phyloP scores from a whole-genome alignment of 2,113 vertebrate genomes.

The Condylura cristata region DNA sequence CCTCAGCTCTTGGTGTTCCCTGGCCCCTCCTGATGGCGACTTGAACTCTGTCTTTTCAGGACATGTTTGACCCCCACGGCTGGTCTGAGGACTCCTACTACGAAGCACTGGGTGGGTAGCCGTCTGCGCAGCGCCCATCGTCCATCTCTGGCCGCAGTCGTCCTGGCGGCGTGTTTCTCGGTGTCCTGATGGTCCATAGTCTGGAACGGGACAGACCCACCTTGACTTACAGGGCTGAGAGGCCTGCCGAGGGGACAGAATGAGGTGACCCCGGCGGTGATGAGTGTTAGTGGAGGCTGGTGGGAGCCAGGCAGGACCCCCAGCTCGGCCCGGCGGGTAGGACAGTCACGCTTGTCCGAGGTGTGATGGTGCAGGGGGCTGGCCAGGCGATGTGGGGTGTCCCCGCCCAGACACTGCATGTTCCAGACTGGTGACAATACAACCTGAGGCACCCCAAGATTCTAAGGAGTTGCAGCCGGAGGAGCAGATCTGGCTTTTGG shows the following conservation, averaged over 20 bases:
- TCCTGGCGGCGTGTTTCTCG: not conserved
- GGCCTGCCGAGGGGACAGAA: too few relatives aligned
- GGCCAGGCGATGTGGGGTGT: too few relatives aligned
- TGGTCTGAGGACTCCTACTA: constrained; percentile 99
- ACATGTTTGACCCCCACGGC: constrained; percentile 99
- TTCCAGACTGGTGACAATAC: not conserved
- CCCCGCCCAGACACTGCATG: rapidly evolving
- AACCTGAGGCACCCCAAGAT: not conserved
- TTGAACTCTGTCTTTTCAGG: constrained; percentile 80
- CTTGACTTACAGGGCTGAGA: too few relatives aligned
- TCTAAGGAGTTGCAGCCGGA: not conserved
- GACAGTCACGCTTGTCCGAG: rapidly evolving
- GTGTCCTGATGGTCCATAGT: not conserved
- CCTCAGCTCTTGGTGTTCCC: not conserved
- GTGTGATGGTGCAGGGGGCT: not conserved
- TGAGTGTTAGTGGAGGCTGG: too few relatives aligned
- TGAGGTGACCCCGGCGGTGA: not conserved
- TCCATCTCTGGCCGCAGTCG: not conserved
- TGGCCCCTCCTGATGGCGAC: not conserved
- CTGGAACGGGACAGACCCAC: not conserved
- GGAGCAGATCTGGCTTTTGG: not conserved
- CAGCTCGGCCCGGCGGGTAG: too few relatives aligned
- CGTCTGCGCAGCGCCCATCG: not conserved
- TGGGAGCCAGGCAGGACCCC: too few relatives aligned
- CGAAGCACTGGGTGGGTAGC: constrained; percentile 91